Percentiles rank a stretch among this genome's conserved stretches.
Conservation (phyloP, 2,113 vertebrate genomes). For the Sterna hirundo region DNA sequence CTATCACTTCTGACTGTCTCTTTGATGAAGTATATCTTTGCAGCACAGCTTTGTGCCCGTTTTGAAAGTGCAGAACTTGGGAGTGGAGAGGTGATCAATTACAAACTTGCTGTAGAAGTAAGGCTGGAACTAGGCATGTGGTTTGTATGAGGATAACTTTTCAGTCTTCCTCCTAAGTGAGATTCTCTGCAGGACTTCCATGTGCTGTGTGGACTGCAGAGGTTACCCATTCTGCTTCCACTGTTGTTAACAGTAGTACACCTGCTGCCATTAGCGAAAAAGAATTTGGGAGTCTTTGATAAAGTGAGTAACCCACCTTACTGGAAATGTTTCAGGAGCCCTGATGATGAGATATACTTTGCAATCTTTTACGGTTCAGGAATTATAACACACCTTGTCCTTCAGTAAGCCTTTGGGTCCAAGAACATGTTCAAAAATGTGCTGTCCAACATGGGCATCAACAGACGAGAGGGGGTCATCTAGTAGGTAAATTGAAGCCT, state of each 20-base stretch:
- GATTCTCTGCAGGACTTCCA: neutral
- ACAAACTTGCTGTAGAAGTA: neutral
- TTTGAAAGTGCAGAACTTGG: neutral
- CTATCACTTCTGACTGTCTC: neutral
- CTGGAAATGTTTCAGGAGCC: neutral
- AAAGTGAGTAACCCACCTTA: neutral
- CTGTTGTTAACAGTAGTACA: neutral
- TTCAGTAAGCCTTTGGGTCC: slow-evolving; percentile 88
- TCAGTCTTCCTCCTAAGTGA: neutral
- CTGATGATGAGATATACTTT: neutral
- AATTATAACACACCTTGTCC: slow-evolving; percentile 77
- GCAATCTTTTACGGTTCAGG: neutral
- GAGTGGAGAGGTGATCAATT: neutral
- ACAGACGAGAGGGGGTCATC: slow-evolving; percentile 93
- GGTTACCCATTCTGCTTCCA: neutral
- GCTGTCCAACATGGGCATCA: slow-evolving; percentile 88
- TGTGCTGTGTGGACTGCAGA: neutral
- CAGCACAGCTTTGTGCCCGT: neutral
- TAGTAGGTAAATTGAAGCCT: slow-evolving; percentile 85
- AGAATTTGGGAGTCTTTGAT: neutral
- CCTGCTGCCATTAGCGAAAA: neutral
- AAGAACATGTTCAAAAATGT: slow-evolving; percentile 90
- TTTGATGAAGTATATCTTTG: neutral
- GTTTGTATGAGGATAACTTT: neutral
- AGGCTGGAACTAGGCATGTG: neutral